These are phyloP conservation scores for Aricia agestis DNA, from an alignment of 1,140 invertebrate species.

Conservation along the genomic window DNA sequence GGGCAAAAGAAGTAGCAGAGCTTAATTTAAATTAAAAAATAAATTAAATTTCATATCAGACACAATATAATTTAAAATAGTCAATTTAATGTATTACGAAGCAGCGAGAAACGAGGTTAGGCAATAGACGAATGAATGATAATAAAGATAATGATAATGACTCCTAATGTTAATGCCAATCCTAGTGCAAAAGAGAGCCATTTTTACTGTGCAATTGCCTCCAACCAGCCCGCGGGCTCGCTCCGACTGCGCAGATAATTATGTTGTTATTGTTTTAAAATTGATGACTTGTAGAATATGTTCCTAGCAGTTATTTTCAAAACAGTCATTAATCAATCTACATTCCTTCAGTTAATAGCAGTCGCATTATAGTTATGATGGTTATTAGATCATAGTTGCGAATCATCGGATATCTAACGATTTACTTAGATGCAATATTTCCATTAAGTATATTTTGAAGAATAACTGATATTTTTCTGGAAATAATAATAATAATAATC, in stretches of 20 bases:
- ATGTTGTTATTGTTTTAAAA: constrained; percentile 4
- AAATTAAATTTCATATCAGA: no score
- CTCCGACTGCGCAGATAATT: neutral
- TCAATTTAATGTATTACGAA: no score
- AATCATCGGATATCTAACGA: neutral
- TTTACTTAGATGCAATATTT: neutral
- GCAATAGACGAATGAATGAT: neutral
- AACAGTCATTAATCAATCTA: constrained; percentile 11
- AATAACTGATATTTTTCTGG: no score
- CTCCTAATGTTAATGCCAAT: neutral
- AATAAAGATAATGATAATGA: neutral
- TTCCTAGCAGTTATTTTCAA: constrained; percentile 3
- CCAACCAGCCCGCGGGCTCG: neutral
- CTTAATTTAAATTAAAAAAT: no score
- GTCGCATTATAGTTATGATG: neutral
- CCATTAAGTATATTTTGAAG: no score
- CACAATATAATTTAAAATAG: no score
- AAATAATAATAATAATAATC: no score
- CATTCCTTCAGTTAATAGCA: constrained; percentile 4
- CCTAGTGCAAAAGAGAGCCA: neutral
- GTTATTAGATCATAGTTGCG: neutral
- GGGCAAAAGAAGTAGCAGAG: no score
- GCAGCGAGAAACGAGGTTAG: neutral
- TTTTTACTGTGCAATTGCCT: neutral
- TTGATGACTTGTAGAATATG: neutral